Evolutionary conservation across 2,113 vertebrate species (phyloP).

Genomic region (Rissa tridactyla): DNA sequence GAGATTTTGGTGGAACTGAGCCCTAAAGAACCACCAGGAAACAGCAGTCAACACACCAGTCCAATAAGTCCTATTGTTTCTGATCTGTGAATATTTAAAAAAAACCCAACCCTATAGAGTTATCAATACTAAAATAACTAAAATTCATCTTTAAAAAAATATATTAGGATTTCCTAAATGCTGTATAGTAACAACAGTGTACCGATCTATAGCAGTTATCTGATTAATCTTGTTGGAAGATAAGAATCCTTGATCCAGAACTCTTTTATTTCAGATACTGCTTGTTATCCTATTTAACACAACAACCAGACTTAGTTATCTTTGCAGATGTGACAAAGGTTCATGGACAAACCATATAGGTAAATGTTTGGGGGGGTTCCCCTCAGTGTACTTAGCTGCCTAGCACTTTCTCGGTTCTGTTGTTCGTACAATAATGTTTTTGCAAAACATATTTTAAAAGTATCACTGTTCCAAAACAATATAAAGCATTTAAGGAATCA

Average conservation of each 20-base stretch:
- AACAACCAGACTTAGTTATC: neutral
- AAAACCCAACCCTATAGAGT: neutral
- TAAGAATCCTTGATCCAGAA: neutral
- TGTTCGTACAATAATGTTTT: neutral
- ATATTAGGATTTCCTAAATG: neutral
- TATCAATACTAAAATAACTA: neutral
- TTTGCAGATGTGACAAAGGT: neutral
- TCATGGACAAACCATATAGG: neutral
- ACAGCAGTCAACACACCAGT: neutral
- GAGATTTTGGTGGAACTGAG: neutral
- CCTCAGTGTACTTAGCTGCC: neutral
- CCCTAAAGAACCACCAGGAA: neutral
- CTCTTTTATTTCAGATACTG: neutral
- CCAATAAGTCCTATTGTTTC: neutral
- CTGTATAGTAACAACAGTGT: neutral
- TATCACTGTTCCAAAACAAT: neutral
- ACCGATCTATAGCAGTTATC: neutral
- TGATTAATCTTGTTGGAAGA: neutral
- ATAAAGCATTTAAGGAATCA: neutral
- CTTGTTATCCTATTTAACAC: neutral
- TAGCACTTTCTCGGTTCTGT: neutral
- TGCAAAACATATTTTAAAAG: neutral
- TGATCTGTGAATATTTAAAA: neutral
- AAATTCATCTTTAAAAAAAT: neutral
- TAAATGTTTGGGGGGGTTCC: neutral